These are phyloP conservation scores for Diplazon laetatorius DNA, from an alignment of 2,888 invertebrate species.

Conservation along the genomic window DNA sequence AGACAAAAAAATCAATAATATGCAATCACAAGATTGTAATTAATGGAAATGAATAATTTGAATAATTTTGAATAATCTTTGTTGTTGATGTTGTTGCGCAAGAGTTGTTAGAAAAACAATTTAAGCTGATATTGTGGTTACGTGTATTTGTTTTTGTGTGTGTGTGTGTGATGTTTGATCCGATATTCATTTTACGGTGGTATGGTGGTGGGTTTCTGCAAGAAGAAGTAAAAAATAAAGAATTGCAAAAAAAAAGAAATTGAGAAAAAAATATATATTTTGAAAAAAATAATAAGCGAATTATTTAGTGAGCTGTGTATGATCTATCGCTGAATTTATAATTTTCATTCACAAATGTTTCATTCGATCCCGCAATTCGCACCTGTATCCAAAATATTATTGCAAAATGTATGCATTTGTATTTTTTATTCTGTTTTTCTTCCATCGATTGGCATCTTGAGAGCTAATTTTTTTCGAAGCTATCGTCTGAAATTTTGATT, in stretches of 20 bases:
- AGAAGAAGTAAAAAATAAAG: slow-evolving; percentile 8
- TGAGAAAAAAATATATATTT: neutral
- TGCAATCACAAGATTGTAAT: too few species aligned
- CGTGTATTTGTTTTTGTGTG: too few species aligned
- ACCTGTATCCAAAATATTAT: slow-evolving; percentile 54
- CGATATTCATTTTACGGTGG: slow-evolving; percentile 61
- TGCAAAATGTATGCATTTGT: slow-evolving; percentile 14
- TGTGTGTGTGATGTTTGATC: slow-evolving; percentile 21
- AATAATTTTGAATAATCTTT: too few species aligned
- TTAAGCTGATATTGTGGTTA: slow-evolving; percentile 65
- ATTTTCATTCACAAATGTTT: slow-evolving; percentile 61
- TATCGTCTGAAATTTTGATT: neutral
- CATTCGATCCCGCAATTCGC: slow-evolving; percentile 63
- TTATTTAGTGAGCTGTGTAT: slow-evolving; percentile 67
- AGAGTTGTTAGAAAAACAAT: slow-evolving; percentile 82
- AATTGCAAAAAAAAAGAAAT: slow-evolving; percentile 1
- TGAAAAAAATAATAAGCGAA: slow-evolving; percentile 31
- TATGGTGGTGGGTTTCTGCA: slow-evolving; percentile 71
- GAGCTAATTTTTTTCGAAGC: too few species aligned
- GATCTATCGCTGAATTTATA: slow-evolving; percentile 64
- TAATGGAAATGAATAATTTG: too few species aligned
- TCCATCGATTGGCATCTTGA: slow-evolving; percentile 23
- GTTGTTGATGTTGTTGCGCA: too few species aligned
- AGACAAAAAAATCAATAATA: too few species aligned
- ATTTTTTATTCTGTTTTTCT: too few species aligned